Evolutionary conservation across 2,888 invertebrate species (phyloP).

Genomic region (Metacarcinus magister): DNA sequence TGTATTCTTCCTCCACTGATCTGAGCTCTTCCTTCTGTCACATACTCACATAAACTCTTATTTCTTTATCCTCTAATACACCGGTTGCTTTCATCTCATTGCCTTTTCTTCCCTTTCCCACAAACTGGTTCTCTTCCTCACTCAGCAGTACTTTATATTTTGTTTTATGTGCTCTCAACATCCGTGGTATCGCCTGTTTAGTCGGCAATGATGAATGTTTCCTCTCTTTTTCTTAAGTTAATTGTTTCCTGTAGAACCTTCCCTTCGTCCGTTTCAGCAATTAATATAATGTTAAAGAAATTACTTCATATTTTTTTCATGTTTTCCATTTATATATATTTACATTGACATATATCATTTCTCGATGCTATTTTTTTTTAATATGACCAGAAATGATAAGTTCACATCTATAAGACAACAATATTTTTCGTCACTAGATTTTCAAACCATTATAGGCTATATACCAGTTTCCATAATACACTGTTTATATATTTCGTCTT

Average conservation of each 20-base stretch:
- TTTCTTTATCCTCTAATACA: not conserved
- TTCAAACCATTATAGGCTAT: not conserved
- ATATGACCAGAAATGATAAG: not conserved
- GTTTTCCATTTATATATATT: not conserved
- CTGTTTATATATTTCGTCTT: not conserved
- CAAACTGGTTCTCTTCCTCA: constrained; percentile 10
- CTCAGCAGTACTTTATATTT: not conserved
- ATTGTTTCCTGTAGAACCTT: not conserved
- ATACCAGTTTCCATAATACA: not conserved
- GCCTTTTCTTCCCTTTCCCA: not conserved
- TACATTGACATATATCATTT: not conserved
- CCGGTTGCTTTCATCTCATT: not conserved
- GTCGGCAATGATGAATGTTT: not conserved
- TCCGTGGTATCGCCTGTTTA: not conserved
- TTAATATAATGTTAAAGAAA: not conserved
- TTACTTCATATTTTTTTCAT: not conserved
- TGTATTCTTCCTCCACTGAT: not conserved
- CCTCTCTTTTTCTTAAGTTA: not conserved
- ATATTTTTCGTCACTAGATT: not conserved
- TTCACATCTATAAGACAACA: not conserved
- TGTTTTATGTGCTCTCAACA: not conserved
- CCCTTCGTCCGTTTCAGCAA: not conserved
- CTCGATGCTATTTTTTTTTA: not conserved
- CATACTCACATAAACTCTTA: not conserved
- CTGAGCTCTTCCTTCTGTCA: not conserved